Percentiles rank a stretch among this genome's conserved stretches.
phyloP scores from a whole-genome alignment of 2,113 vertebrate genomes.

The Bettongia penicillata region DNA sequence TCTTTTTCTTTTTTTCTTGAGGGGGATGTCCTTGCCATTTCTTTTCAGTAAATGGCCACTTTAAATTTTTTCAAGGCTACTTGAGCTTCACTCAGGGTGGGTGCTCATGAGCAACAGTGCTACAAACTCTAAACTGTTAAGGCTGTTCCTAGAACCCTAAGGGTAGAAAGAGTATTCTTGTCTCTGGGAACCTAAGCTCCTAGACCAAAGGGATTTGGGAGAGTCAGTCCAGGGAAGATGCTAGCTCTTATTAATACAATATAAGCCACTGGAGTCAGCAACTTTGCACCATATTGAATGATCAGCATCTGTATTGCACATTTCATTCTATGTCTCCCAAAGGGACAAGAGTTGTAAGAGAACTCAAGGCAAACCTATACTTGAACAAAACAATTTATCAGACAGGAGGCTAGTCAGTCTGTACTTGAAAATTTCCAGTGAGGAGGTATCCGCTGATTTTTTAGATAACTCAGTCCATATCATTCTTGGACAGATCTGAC shows the following conservation, averaged over 20 bases:
- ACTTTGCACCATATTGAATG: neutral
- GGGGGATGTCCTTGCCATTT: too few relatives aligned
- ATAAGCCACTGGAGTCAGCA: neutral
- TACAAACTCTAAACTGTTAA: too few relatives aligned
- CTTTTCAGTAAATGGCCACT: too few relatives aligned
- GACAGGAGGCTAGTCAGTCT: too few relatives aligned
- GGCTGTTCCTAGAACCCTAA: neutral
- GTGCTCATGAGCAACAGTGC: too few relatives aligned
- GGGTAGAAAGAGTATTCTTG: neutral
- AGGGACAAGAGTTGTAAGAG: neutral
- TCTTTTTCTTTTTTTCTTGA: too few relatives aligned
- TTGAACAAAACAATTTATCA: neutral
- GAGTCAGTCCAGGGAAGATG: neutral
- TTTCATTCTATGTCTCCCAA: neutral
- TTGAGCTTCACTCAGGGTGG: too few relatives aligned
- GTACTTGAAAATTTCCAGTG: too few relatives aligned
- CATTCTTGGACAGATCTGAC: too few relatives aligned
- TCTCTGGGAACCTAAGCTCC: neutral
- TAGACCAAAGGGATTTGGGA: neutral
- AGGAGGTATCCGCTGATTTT: too few relatives aligned
- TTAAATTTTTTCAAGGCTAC: too few relatives aligned
- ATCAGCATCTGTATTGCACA: neutral
- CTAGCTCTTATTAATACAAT: neutral
- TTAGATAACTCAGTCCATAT: too few relatives aligned
- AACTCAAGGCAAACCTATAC: neutral